phyloP scores from a whole-genome alignment of 2,113 vertebrate species.

The Dolichallabes microphthalmus region DNA sequence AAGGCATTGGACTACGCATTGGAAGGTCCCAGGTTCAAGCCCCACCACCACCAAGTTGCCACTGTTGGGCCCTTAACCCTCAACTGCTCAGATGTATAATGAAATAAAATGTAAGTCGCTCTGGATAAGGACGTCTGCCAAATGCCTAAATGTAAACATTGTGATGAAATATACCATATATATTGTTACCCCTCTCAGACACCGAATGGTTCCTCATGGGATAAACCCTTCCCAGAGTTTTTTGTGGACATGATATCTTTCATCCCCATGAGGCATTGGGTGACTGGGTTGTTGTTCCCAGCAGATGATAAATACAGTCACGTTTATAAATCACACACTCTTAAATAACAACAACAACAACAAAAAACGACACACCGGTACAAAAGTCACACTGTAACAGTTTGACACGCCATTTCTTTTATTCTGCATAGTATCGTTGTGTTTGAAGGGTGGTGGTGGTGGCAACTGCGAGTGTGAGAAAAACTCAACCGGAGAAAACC shows the following conservation, averaged over 20 bases:
- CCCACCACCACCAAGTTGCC: too few species aligned
- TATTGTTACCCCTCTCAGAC: not conserved
- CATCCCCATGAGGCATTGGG: conserved; percentile 26
- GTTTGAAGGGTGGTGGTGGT: conserved; percentile 59
- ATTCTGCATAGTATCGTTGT: conserved; percentile 5
- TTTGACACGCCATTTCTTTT: conserved; percentile 15
- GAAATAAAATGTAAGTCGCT: too few species aligned
- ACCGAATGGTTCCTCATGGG: not conserved
- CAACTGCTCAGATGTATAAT: too few species aligned
- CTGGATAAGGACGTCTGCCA: too few species aligned
- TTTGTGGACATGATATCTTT: conserved; percentile 30
- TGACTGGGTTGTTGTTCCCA: not conserved
- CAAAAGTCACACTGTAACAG: conserved; percentile 1
- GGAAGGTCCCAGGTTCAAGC: too few species aligned
- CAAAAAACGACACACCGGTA: not conserved
- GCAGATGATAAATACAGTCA: not conserved
- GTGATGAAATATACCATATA: not conserved
- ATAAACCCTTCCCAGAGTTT: not conserved
- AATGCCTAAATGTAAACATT: not conserved
- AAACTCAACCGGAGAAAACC: conserved; percentile 63
- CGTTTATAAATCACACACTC: not conserved
- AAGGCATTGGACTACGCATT: too few species aligned
- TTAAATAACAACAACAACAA: not conserved
- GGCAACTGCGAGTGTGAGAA: conserved; percentile 74
- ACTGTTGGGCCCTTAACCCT: too few species aligned